Conservation (phyloP, 2,113 vertebrate genomes). For the Lepus europaeus region DNA sequence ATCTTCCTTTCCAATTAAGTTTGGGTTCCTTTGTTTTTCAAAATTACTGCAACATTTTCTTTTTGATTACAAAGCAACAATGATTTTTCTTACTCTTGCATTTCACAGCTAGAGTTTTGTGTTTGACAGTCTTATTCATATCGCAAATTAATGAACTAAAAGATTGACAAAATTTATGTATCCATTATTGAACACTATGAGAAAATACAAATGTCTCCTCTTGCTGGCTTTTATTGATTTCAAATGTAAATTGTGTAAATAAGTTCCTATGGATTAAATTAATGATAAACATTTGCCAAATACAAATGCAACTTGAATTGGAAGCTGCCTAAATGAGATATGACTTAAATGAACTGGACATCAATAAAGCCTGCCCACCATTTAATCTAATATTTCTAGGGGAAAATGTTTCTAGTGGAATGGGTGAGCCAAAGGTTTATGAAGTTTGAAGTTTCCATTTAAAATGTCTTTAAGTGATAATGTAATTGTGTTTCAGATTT, state of each 20-base stretch:
- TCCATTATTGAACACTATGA: not conserved
- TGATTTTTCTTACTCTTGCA: constrained; percentile 42
- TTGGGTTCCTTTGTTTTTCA: constrained; percentile 31
- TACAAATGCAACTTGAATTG: constrained; percentile 29
- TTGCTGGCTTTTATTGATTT: not conserved
- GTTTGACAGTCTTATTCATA: constrained; percentile 3
- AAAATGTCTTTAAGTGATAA: constrained; percentile 52
- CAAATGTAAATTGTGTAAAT: constrained; percentile 38
- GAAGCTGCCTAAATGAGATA: not conserved
- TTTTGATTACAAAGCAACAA: not conserved
- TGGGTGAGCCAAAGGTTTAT: constrained; percentile 37
- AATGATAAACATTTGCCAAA: constrained; percentile 10
- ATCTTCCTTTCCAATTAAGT: not conserved
- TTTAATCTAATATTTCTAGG: constrained; percentile 49
- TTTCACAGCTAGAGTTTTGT: constrained; percentile 49
- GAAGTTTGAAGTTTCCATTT: constrained; percentile 57
- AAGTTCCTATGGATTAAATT: not conserved
- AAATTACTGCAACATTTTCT: not conserved
- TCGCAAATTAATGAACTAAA: constrained; percentile 47
- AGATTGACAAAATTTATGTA: constrained; percentile 36
- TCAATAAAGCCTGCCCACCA: constrained; percentile 17
- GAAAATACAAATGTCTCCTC: constrained; percentile 55
- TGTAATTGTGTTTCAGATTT: not conserved
- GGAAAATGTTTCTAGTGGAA: constrained; percentile 52
- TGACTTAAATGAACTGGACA: constrained; percentile 41